Conservation (phyloP, 30 jellyfish, hydroid and myxozoan species). For the Aurelia sp. region DNA sequence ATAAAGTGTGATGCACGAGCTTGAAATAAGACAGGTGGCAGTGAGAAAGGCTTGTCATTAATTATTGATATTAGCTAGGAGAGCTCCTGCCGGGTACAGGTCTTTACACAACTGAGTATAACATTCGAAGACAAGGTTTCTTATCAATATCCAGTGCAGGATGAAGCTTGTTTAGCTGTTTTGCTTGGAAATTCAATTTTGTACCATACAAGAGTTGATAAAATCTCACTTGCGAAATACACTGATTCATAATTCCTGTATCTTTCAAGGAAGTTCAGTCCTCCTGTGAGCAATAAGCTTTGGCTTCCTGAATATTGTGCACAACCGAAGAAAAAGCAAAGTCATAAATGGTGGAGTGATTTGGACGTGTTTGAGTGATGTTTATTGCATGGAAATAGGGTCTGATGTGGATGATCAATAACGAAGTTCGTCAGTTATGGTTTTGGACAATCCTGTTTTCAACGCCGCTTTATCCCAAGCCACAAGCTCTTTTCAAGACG, state of each 20-base stretch:
- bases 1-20: slow-evolving; percentile 4
- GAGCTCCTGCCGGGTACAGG: slow-evolving; percentile 63
- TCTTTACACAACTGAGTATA: slow-evolving; percentile 35
- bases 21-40: slow-evolving; percentile 65
- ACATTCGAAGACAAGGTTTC: slow-evolving; percentile 2
- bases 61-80: slow-evolving; percentile 48
- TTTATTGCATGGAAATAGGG: not conserved
- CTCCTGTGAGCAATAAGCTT: no score
- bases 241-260: no score
- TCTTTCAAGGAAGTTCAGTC: no score
- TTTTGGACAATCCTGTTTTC: slow-evolving; percentile 57
- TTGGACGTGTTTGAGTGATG: not conserved
- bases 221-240: no score
- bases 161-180: not conserved
- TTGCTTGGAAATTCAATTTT: no score
- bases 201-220: not conserved
- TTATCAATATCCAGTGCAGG: not conserved
- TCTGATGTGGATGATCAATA: slow-evolving; percentile 13
- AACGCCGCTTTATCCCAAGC: slow-evolving; percentile 65
- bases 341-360: no score
- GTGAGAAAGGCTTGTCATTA: slow-evolving; percentile 44
- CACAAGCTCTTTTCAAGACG: slow-evolving; percentile 74
- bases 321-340: no score
- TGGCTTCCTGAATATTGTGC: not conserved
- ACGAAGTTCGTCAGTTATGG: slow-evolving; percentile 29